Evolutionary conservation across 2,888 invertebrate genomes (phyloP).

Genomic region (Lepidocyrtinus sp.): DNA sequence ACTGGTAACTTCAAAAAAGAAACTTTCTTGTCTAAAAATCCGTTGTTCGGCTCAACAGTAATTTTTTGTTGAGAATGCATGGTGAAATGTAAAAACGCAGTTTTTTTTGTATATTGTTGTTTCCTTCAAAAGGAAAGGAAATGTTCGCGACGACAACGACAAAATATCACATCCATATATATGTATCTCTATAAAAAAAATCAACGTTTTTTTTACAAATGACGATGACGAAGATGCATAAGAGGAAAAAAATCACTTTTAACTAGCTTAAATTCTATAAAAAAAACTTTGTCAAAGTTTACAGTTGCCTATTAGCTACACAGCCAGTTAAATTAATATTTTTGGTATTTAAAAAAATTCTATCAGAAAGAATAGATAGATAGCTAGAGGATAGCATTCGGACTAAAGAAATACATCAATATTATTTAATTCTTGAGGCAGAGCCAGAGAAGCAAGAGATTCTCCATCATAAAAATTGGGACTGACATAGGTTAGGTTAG

Average conservation of each 20-base stretch:
- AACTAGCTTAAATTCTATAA: background rate
- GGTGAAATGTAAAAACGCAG: constrained; percentile 52
- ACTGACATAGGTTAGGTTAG: constrained; percentile 44
- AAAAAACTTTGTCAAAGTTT: background rate
- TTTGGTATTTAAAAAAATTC: constrained; percentile 60
- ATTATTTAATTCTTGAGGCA: background rate
- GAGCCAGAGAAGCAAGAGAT: constrained; percentile 45
- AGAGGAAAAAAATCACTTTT: constrained; percentile 5
- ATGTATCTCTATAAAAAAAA: constrained; percentile 28
- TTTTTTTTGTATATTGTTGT: constrained; percentile 24
- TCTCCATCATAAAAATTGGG: constrained; percentile 43
- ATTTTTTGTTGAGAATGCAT: constrained; percentile 22
- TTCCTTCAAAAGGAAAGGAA: constrained; percentile 22
- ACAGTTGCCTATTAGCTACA: constrained; percentile 20
- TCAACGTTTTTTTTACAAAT: constrained; percentile 14
- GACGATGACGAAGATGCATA: constrained; percentile 3
- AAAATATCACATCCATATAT: constrained; percentile 58
- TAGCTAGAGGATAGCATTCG: too few relatives aligned
- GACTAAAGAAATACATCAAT: constrained; percentile 20
- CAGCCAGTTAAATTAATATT: constrained; percentile 46
- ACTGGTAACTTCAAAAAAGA: constrained; percentile 55
- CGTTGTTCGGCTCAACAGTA: constrained; percentile 31
- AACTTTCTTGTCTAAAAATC: constrained; percentile 1
- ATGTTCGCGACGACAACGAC: constrained; percentile 49
- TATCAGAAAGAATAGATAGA: constrained; percentile 27